Percentiles rank a stretch among this genome's conserved stretches.
These are phyloP conservation scores for Cottus gobio DNA, from an alignment of 2,113 vertebrate genomes.

Conservation along the genomic window DNA sequence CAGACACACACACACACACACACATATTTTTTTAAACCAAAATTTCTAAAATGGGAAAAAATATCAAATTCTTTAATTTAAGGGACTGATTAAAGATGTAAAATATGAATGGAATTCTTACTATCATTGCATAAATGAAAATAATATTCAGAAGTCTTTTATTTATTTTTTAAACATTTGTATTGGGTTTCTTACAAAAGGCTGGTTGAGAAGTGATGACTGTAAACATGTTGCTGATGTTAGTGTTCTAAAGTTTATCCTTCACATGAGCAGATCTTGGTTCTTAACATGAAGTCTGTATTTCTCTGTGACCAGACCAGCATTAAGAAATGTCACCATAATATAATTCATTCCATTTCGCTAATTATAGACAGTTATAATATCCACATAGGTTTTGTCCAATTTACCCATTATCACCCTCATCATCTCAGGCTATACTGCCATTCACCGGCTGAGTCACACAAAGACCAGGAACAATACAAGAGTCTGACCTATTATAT, in stretches of 20 bases:
- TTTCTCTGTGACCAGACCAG: slow-evolving; percentile 3
- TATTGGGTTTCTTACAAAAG: neutral
- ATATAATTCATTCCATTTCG: slow-evolving; percentile 16
- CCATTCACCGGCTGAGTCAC: neutral
- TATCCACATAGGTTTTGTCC: slow-evolving; percentile 15
- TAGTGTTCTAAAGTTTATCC: neutral
- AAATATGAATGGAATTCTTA: neutral
- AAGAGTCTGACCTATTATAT: slow-evolving; percentile 10
- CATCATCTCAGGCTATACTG: neutral
- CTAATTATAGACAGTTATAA: slow-evolving; percentile 9
- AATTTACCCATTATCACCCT: slow-evolving; percentile 22
- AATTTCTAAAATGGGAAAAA: neutral
- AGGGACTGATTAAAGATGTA: neutral
- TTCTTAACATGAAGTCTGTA: neutral
- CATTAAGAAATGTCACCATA: neutral
- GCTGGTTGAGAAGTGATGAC: neutral
- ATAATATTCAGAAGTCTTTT: neutral
- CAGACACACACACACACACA: neutral
- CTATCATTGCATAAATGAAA: neutral
- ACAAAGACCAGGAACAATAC: slow-evolving; percentile 33
- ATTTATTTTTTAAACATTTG: neutral
- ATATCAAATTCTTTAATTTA: neutral
- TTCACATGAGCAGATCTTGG: neutral
- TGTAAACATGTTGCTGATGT: neutral
- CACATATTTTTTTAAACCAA: too few species aligned